A percentile compares a stretch with the other conserved stretches of the same genome.
Evolutionary conservation across 2,113 vertebrate genomes (phyloP).

Genomic region (Elaphurus davidianus): DNA sequence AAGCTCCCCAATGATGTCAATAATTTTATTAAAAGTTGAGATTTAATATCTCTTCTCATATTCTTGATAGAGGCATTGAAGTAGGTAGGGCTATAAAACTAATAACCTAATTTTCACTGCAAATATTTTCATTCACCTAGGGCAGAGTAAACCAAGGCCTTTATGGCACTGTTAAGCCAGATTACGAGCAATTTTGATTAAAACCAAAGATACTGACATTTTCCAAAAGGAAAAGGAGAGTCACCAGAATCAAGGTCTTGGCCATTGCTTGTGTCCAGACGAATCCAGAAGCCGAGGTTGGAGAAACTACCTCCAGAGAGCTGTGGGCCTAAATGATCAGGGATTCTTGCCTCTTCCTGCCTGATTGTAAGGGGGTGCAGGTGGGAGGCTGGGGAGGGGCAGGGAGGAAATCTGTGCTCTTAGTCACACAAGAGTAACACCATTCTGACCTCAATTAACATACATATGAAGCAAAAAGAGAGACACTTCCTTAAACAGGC

Average conservation of each 20-base stretch:
- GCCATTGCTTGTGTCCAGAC: neutral
- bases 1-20: slow-evolving; percentile 55
- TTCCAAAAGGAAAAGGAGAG: neutral
- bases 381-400: too few species aligned
- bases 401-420: neutral
- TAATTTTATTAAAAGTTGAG: slow-evolving; percentile 57
- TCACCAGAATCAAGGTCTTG: neutral
- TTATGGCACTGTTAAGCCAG: slow-evolving; percentile 73
- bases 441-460: neutral
- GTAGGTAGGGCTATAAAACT: slow-evolving; percentile 70
- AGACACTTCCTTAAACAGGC: neutral
- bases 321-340: neutral
- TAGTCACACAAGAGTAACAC: neutral
- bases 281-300: neutral
- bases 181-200: slow-evolving; percentile 74
- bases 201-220: slow-evolving; percentile 58
- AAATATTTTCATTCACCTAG: slow-evolving; percentile 80
- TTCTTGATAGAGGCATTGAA: slow-evolving; percentile 67
- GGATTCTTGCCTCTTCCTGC: neutral
- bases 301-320: neutral
- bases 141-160: slow-evolving; percentile 64
- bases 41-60: slow-evolving; percentile 73
- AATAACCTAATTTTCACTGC: slow-evolving; percentile 78
- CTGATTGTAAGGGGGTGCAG: neutral
- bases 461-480: neutral